phyloP scores from a whole-genome alignment of 2,888 invertebrate genomes.

The Agrilus mali region DNA sequence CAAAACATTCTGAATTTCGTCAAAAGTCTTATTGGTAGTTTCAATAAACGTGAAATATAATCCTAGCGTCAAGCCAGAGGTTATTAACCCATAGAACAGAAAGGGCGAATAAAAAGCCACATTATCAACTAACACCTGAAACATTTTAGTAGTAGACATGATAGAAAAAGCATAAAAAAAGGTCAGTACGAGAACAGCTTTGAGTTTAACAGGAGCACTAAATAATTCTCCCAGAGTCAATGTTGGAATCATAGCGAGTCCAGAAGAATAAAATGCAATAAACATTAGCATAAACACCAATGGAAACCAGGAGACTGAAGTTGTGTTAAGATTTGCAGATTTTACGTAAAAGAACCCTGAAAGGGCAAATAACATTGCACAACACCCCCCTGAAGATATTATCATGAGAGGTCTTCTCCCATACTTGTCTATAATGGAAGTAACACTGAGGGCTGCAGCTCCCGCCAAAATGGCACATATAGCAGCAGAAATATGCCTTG shows the following conservation, averaged over 20 bases:
- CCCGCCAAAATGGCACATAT: conserved; percentile 43
- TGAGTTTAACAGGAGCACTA: conserved; percentile 38
- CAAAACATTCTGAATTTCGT: conserved; percentile 42
- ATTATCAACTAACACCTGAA: conserved; percentile 38
- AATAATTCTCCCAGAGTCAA: conserved; percentile 38
- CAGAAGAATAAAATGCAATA: conserved; percentile 34
- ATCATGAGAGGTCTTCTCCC: conserved; percentile 49
- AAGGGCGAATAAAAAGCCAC: conserved; percentile 52
- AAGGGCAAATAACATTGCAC: conserved; percentile 26
- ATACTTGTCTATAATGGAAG: conserved; percentile 44
- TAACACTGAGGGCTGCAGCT: conserved; percentile 40
- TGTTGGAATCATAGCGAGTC: conserved; percentile 36
- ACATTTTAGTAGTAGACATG: conserved; percentile 34
- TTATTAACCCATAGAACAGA: conserved; percentile 48
- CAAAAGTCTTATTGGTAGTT: conserved; percentile 57
- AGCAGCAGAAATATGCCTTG: conserved; percentile 39
- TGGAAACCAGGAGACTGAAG: conserved; percentile 30
- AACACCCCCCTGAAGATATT: conserved; percentile 33
- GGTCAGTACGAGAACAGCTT: conserved; percentile 39
- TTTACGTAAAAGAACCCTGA: conserved; percentile 32
- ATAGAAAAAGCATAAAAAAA: conserved; percentile 34
- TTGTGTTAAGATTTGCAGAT: conserved; percentile 16
- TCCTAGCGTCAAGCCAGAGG: conserved; percentile 46
- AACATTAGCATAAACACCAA: conserved; percentile 32
- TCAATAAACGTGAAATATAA: conserved; percentile 50